These are phyloP conservation scores for Habropoda laboriosa DNA, from an alignment of 1,140 invertebrate genomes.

Conservation along the genomic window DNA sequence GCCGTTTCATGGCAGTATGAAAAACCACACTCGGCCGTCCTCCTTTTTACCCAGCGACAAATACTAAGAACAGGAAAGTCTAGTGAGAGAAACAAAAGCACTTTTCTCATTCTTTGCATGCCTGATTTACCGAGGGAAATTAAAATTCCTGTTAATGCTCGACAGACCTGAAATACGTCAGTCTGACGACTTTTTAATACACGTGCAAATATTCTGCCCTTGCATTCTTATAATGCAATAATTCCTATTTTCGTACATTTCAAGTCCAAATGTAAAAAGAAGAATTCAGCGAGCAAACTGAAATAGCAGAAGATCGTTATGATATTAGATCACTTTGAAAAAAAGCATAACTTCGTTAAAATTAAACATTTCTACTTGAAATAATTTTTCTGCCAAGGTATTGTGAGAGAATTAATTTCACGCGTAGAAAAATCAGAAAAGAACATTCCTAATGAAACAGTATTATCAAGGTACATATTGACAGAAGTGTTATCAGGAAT, in stretches of 20 bases:
- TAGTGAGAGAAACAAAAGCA: neutral
- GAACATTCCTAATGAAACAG: neutral
- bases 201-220: neutral
- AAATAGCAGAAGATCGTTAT: too few species aligned
- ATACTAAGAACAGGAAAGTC: neutral
- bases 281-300: too few species aligned
- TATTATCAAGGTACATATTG: neutral
- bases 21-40: neutral
- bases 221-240: too few species aligned
- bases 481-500: neutral
- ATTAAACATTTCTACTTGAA: too few species aligned
- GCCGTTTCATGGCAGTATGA: too few species aligned
- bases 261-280: too few species aligned
- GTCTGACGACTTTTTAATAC: neutral
- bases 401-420: too few species aligned
- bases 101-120: neutral
- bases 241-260: too few species aligned
- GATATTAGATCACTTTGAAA: too few species aligned
- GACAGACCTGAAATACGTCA: neutral
- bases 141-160: neutral
- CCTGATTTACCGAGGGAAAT: neutral
- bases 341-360: too few species aligned
- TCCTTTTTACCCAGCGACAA: neutral
- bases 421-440: neutral
- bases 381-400: too few species aligned